Conservation (phyloP, 2,888 invertebrate species). For the Priocnemis perturbator region DNA sequence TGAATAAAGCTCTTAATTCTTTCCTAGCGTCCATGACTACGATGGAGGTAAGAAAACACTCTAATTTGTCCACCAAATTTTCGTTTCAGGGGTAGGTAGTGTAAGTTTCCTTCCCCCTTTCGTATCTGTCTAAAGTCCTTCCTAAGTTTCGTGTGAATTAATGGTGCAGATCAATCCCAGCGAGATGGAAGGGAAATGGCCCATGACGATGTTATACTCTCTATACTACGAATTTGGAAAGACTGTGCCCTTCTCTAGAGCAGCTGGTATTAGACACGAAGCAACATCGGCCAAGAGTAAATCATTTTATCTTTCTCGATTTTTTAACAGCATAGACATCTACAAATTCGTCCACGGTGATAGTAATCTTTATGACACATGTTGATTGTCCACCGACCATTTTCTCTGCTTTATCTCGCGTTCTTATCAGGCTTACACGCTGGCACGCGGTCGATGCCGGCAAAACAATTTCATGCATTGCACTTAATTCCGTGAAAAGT, state of each 20-base stretch:
- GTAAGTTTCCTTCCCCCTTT: too few species aligned
- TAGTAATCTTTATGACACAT: too few species aligned
- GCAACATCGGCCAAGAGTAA: constrained; percentile 83
- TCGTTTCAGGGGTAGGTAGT: too few species aligned
- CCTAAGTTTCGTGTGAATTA: not conserved
- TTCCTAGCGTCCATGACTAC: constrained; percentile 85
- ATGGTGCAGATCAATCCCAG: constrained; percentile 80
- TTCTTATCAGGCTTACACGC: too few species aligned
- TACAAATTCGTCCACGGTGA: not conserved
- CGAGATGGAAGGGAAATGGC: constrained; percentile 88
- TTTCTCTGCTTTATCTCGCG: too few species aligned
- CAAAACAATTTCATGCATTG: too few species aligned
- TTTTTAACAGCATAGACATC: too few species aligned
- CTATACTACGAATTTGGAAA: constrained; percentile 89
- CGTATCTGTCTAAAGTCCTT: too few species aligned
- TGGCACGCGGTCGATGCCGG: too few species aligned
- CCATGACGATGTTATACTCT: constrained; percentile 86
- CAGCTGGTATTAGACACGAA: constrained; percentile 85
- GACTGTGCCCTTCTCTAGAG: constrained; percentile 85
- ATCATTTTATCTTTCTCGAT: constrained; percentile 18
- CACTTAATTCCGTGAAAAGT: too few species aligned
- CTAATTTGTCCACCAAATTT: constrained; percentile 2
- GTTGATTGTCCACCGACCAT: too few species aligned
- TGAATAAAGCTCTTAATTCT: constrained; percentile 86
- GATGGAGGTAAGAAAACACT: constrained; percentile 78